Evolutionary conservation across 1,140 invertebrate genomes (phyloP).

Genomic region (Drosophila sp.): DNA sequence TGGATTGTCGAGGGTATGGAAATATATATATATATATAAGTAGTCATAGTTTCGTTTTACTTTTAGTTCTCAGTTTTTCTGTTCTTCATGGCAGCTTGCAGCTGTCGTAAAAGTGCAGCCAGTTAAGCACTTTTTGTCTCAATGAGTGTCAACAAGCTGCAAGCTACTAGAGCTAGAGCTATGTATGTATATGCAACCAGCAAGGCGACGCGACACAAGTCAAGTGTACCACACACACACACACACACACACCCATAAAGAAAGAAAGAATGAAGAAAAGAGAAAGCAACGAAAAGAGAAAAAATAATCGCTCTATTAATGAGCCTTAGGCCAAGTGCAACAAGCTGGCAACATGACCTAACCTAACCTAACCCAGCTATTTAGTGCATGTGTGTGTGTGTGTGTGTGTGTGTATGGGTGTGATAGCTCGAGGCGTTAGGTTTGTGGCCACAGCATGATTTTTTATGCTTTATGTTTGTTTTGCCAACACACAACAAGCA

Average conservation of each 20-base stretch:
- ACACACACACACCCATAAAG: conserved; percentile 6
- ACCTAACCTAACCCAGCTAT: conserved; percentile 51
- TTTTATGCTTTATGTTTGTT: conserved; percentile 22
- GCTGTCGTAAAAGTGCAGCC: conserved; percentile 65
- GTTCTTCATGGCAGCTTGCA: conserved; percentile 24
- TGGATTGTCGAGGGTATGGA: neutral
- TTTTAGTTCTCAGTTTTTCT: neutral
- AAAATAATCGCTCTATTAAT: conserved; percentile 81
- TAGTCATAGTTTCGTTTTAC: conserved; percentile 37
- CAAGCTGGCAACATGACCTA: conserved; percentile 77
- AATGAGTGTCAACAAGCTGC: conserved; percentile 77
- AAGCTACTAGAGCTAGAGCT: conserved; percentile 6
- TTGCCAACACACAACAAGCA: neutral
- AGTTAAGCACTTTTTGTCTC: conserved; percentile 80
- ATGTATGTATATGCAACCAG: conserved; percentile 1
- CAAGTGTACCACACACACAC: conserved; percentile 33
- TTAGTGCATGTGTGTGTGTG: conserved; percentile 25
- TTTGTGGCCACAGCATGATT: conserved; percentile 31
- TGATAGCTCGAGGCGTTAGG: conserved; percentile 36
- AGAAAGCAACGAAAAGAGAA: conserved; percentile 33
- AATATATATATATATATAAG: conserved; percentile 4
- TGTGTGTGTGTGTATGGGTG: conserved; percentile 4
- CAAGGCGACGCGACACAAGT: conserved; percentile 49
- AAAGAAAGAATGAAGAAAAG: conserved; percentile 7
- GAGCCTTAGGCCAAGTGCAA: conserved; percentile 80